phyloP scores from a whole-genome alignment of 2,888 invertebrate species.

The Aleiodes alternator region DNA sequence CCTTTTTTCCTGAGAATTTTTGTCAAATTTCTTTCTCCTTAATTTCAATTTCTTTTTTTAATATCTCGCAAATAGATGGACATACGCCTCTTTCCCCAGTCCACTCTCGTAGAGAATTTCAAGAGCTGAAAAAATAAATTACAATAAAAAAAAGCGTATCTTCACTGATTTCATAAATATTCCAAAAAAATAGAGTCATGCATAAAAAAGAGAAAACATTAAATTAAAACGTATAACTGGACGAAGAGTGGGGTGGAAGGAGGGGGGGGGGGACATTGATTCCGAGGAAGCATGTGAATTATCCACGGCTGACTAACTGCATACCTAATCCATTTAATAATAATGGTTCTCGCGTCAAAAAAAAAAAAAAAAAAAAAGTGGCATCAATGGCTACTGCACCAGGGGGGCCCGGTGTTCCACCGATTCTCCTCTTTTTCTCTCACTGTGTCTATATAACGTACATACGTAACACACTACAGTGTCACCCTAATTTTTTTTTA shows the following conservation, averaged over 20 bases:
- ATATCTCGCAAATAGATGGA: too few species aligned
- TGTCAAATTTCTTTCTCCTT: too few species aligned
- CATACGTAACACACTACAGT: background rate
- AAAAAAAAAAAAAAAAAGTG: slow-evolving; percentile 28
- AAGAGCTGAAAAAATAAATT: too few species aligned
- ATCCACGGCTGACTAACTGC: slow-evolving; percentile 68
- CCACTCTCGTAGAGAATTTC: too few species aligned
- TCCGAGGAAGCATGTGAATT: slow-evolving; percentile 60
- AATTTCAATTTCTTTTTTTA: too few species aligned
- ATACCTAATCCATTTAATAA: slow-evolving; percentile 70
- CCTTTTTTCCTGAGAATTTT: too few species aligned
- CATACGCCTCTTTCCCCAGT: too few species aligned
- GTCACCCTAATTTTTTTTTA: slow-evolving; percentile 52
- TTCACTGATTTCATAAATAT: too few species aligned
- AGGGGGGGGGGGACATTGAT: slow-evolving; percentile 26
- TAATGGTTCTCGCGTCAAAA: slow-evolving; percentile 59
- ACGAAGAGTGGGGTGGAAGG: background rate
- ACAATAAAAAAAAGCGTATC: too few species aligned
- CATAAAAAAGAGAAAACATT: too few species aligned
- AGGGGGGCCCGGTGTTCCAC: slow-evolving; percentile 51
- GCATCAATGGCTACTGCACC: slow-evolving; percentile 26
- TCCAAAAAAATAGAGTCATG: too few species aligned
- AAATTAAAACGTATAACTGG: slow-evolving; percentile 57
- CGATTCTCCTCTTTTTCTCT: slow-evolving; percentile 35
- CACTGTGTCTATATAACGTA: slow-evolving; percentile 27